Evolutionary conservation across 2,113 vertebrate species (phyloP).

Genomic region (Tinamus guttatus): DNA sequence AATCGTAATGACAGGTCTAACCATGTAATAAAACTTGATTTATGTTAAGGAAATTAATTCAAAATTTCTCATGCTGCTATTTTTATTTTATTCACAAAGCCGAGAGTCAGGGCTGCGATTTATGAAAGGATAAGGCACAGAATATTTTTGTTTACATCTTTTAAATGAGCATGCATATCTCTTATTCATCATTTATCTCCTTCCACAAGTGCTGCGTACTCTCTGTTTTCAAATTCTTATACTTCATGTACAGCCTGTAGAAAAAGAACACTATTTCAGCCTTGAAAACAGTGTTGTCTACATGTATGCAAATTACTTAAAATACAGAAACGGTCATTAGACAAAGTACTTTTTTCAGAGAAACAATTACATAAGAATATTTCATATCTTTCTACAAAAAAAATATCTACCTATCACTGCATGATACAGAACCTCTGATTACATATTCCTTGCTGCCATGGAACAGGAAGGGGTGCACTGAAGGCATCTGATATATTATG

Average conservation of each 20-base stretch:
- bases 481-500: background rate
- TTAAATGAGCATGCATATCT: background rate
- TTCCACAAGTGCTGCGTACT: background rate
- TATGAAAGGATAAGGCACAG: background rate
- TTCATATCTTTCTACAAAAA: background rate
- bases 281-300: background rate
- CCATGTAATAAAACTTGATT: background rate
- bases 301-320: background rate
- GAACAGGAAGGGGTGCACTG: background rate
- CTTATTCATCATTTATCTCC: background rate
- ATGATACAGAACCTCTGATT: background rate
- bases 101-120: background rate
- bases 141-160: background rate
- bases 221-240: background rate
- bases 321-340: background rate
- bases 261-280: background rate
- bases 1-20: background rate
- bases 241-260: background rate
- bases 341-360: background rate
- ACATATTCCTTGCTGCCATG: background rate
- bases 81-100: background rate
- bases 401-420: background rate
- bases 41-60: slow-evolving; percentile 9
- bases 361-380: background rate
- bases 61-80: background rate